phyloP scores from a whole-genome alignment of 2,888 invertebrate genomes.

The Cenopis cana region DNA sequence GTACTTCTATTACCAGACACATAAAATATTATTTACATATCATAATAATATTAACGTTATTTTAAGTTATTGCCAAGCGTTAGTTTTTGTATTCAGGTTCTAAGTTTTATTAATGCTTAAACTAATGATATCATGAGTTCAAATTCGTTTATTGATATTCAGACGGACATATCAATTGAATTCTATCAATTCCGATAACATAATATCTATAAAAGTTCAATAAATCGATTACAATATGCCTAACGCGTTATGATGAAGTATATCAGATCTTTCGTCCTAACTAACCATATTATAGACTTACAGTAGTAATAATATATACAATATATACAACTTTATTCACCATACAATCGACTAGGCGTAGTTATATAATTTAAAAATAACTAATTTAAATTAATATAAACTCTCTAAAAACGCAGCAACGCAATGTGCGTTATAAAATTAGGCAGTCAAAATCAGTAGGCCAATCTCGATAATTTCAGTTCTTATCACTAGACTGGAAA shows the following conservation, averaged over 20 bases:
- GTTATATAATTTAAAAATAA: slow-evolving; percentile 59
- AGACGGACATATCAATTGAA: slow-evolving; percentile 80
- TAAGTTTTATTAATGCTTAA: slow-evolving; percentile 64
- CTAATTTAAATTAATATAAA: slow-evolving; percentile 52
- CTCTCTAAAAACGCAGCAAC: slow-evolving; percentile 50
- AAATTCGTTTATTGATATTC: slow-evolving; percentile 83
- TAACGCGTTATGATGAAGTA: slow-evolving; percentile 53
- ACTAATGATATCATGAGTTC: slow-evolving; percentile 80
- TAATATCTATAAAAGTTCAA: slow-evolving; percentile 67
- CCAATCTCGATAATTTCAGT: slow-evolving; percentile 47
- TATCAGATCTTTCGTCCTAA: slow-evolving; percentile 52
- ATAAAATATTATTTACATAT: slow-evolving; percentile 47
- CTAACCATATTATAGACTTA: slow-evolving; percentile 49
- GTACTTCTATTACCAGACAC: slow-evolving; percentile 27
- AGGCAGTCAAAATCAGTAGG: slow-evolving; percentile 50
- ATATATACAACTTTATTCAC: slow-evolving; percentile 64
- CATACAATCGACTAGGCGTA: slow-evolving; percentile 79
- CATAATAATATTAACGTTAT: slow-evolving; percentile 55
- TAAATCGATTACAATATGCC: slow-evolving; percentile 64
- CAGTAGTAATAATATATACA: slow-evolving; percentile 63
- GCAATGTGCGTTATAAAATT: slow-evolving; percentile 51
- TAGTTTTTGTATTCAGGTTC: slow-evolving; percentile 65
- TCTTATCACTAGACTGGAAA: slow-evolving; percentile 16
- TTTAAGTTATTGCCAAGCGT: slow-evolving; percentile 82
- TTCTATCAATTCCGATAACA: slow-evolving; percentile 74